These are phyloP conservation scores for Ceuthmochares aereus DNA, from an alignment of 2,113 vertebrate species.

Conservation along the genomic window DNA sequence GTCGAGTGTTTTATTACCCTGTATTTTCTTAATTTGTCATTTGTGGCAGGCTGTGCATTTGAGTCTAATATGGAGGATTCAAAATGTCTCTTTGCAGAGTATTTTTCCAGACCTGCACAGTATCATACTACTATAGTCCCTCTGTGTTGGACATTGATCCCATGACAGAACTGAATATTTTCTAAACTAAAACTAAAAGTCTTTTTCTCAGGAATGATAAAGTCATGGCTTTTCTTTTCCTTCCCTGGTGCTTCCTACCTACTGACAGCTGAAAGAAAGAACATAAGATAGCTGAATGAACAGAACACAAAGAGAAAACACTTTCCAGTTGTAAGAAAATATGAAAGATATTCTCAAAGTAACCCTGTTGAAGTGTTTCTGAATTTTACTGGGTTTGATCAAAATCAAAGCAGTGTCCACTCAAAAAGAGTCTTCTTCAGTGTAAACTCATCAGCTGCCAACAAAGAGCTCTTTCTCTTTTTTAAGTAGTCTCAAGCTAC, in stretches of 20 bases:
- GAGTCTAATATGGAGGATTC: constrained; percentile 4
- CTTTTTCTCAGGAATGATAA: background rate
- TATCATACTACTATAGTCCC: background rate
- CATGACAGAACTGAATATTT: background rate
- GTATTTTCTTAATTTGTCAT: constrained; percentile 40
- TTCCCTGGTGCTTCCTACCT: background rate
- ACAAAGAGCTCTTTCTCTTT: background rate
- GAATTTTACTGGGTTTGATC: background rate
- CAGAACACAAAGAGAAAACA: background rate
- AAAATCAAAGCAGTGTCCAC: background rate
- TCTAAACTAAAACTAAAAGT: background rate
- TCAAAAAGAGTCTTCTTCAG: background rate
- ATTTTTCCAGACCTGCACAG: background rate
- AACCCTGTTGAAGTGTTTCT: background rate
- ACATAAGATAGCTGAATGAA: background rate
- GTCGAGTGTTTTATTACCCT: background rate
- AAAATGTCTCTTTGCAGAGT: background rate
- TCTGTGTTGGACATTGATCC: background rate
- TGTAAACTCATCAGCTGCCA: background rate
- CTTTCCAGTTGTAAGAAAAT: background rate
- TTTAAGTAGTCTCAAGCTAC: background rate
- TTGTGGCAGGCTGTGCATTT: background rate
- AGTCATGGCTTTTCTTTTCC: background rate
- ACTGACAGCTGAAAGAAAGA: background rate
- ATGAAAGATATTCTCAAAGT: background rate